A percentile compares a stretch with the other conserved stretches of the same genome.
These are phyloP conservation scores for Cinclus cinclus DNA, from an alignment of 2,113 vertebrate species.

Conservation along the genomic window DNA sequence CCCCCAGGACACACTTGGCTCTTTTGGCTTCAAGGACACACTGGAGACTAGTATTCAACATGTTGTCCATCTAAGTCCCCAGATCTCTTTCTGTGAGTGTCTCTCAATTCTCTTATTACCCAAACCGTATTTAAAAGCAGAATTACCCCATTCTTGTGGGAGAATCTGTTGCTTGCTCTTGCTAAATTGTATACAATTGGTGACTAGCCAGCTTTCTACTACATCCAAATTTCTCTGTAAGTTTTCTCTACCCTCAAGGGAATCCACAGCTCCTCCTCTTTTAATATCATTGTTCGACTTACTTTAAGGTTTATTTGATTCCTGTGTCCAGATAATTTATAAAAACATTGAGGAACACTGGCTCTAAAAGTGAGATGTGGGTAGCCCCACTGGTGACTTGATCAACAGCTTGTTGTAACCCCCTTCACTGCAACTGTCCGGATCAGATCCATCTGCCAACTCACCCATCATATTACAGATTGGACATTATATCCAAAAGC, in stretches of 20 bases:
- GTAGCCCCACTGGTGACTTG: neutral
- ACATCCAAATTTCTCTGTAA: neutral
- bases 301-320: neutral
- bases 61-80: neutral
- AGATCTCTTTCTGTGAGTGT: rapidly evolving
- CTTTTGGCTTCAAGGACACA: neutral
- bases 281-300: neutral
- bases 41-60: neutral
- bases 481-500: neutral
- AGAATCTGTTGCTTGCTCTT: neutral
- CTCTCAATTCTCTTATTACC: neutral
- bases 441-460: rapidly evolving
- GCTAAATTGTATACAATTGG: neutral
- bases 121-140: rapidly evolving
- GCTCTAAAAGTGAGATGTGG: neutral
- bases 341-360: neutral
- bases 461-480: rapidly evolving
- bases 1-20: rapidly evolving
- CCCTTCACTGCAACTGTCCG: neutral
- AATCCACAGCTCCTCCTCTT: neutral
- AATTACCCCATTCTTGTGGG: neutral
- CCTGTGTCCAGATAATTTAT: neutral
- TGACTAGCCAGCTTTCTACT: neutral
- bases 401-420: neutral
- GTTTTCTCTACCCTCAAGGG: neutral